phyloP scores from a whole-genome alignment of 2,113 vertebrate genomes.

The Euleptes europaea region DNA sequence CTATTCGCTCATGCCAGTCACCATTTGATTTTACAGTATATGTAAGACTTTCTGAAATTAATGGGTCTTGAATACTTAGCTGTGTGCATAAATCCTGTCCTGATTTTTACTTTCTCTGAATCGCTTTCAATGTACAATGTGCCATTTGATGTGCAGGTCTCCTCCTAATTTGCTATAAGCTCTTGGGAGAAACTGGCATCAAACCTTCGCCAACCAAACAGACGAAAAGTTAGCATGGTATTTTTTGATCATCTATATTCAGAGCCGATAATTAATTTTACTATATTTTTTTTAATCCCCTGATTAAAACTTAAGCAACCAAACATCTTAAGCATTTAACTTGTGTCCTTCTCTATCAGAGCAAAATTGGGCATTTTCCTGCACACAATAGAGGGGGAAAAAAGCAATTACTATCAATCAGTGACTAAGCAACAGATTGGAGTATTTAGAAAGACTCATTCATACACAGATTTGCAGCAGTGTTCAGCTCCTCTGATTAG shows the following conservation, averaged over 20 bases:
- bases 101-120: background rate
- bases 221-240: slow-evolving; percentile 69
- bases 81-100: background rate
- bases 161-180: slow-evolving; percentile 64
- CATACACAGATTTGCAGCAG: slow-evolving; percentile 94
- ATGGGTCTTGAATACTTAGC: background rate
- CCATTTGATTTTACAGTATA: background rate
- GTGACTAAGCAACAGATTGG: slow-evolving; percentile 95
- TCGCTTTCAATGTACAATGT: slow-evolving; percentile 40
- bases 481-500: slow-evolving; percentile 95
- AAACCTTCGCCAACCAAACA: slow-evolving; percentile 63
- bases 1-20: background rate
- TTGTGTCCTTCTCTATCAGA: slow-evolving; percentile 81
- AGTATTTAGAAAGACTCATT: slow-evolving; percentile 93
- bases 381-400: slow-evolving; percentile 79
- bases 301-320: slow-evolving; percentile 81
- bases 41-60: background rate
- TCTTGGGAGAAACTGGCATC: slow-evolving; percentile 67
- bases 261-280: slow-evolving; percentile 78
- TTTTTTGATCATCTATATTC: slow-evolving; percentile 81
- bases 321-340: slow-evolving; percentile 80
- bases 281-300: slow-evolving; percentile 70
- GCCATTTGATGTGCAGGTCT: slow-evolving; percentile 50
- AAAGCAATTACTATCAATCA: slow-evolving; percentile 97
- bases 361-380: slow-evolving; percentile 79